Evolutionary conservation across 2,113 vertebrate genomes (phyloP).

Genomic region (Sturnira hondurensis): DNA sequence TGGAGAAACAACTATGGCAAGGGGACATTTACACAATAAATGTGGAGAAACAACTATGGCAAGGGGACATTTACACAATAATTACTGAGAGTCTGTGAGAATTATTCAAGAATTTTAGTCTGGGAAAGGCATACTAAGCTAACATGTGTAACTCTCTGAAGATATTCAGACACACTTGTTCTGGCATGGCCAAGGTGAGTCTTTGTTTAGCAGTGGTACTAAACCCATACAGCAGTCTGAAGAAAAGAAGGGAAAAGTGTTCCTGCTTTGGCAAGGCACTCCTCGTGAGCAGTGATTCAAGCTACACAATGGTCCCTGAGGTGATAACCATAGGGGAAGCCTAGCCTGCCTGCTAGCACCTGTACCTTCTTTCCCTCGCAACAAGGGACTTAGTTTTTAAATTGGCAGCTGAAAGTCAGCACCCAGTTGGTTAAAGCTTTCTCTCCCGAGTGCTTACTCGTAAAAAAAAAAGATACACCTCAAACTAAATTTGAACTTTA

Average conservation of each 20-base stretch:
- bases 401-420: neutral
- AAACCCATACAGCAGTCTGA: neutral
- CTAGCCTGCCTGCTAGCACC: neutral
- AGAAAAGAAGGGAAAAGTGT: neutral
- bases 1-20: neutral
- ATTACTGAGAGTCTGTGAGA: neutral
- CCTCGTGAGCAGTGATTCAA: neutral
- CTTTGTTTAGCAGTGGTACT: neutral
- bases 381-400: neutral
- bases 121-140: neutral
- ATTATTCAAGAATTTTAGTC: neutral
- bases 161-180: neutral
- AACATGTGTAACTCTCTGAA: neutral
- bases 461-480: neutral
- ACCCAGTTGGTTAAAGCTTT: neutral
- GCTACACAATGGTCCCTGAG: neutral
- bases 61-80: neutral
- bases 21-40: neutral
- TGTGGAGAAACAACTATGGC: neutral
- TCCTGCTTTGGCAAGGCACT: neutral
- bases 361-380: neutral
- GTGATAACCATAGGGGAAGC: neutral
- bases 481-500: neutral
- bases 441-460: neutral
- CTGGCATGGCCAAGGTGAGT: neutral